Evolutionary conservation across 2,888 invertebrate species (phyloP), one percentile per base, ranked within the genome.

Genomic region (Ichneumon xanthorius): DNA sequence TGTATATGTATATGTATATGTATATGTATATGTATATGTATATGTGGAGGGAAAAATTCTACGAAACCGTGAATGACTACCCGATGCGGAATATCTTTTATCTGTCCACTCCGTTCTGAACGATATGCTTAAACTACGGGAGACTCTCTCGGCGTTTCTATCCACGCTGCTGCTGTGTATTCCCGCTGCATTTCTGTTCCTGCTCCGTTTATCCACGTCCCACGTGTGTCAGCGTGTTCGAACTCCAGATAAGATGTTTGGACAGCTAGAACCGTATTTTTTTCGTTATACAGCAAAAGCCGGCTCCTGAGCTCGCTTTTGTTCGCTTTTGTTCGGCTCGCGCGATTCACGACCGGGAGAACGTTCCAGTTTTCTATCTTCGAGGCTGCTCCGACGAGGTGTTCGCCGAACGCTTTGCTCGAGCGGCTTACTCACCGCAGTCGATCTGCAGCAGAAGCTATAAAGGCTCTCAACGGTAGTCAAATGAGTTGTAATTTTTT

Each of bases 41-140:
- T n/a, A n/a, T n/a, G n/a, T n/a, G 19, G 79, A 68, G 85, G 65
- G 86, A 82, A 67, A 82, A 70, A 86, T 88, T 89, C 88, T 85
- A 79, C 80, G 88, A 89, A 88, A 71, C 65, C 85, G 86, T 73
- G 87, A 87, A 79, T 77, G 86, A 84, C 81, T 77, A 73, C 76
- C 53, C 80, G 81, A 86, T 87, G 85, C 55, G 85, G 73, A 86
- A 86, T 86, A 73, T 77, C 72, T 85, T 85, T 82, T 80, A 82
- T 82, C 82, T 76, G 71, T 79, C 73, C 40, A 63, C 45, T 50
- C 68, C 71, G 75, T 71, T 71, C 71, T 50, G 48, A 79, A 53
- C 82, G 82, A 82, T 72, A 76, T 65, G 63, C 48, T 61, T n/a
- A 50, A 72, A 76, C 33, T 30, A 30, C 65, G 63, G n/a, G 61